Percentiles rank a stretch among this genome's conserved stretches.
These are phyloP conservation scores for Sarcoramphus papa DNA, from an alignment of 2,797 vertebrate genomes.

Conservation along the genomic window DNA sequence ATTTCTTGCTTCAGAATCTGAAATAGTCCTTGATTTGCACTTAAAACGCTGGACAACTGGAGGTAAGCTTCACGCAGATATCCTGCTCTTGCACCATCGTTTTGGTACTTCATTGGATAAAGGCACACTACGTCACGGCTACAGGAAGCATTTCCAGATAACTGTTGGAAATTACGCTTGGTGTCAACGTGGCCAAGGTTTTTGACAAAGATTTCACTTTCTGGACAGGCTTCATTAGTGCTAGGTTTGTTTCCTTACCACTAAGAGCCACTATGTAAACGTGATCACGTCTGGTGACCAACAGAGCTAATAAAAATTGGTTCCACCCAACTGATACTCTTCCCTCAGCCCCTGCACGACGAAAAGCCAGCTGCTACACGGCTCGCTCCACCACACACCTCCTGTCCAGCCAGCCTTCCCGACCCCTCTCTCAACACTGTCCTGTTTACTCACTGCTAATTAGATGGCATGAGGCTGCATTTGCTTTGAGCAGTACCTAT, in stretches of 20 bases:
- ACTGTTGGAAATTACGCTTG: accelerated
- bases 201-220: not conserved
- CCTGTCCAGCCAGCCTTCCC: not conserved
- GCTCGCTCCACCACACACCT: not conserved
- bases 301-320: not conserved
- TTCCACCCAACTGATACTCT: not conserved
- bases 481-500: not conserved
- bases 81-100: not conserved
- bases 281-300: accelerated
- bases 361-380: not conserved
- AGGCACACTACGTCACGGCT: not conserved
- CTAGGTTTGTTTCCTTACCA: not conserved
- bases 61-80: not conserved
- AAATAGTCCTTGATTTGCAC: not conserved
- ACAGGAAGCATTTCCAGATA: not conserved
- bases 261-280: not conserved
- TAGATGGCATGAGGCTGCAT: not conserved
- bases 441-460: not conserved
- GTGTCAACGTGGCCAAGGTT: not conserved
- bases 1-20: not conserved
- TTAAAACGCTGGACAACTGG: not conserved
- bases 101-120: not conserved
- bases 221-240: not conserved
- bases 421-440: not conserved
- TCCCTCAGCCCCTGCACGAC: not conserved